A percentile compares a stretch with the other conserved stretches of the same genome.
phyloP scores from a whole-genome alignment of 2,888 invertebrate genomes.

The Rhagium mordax region DNA sequence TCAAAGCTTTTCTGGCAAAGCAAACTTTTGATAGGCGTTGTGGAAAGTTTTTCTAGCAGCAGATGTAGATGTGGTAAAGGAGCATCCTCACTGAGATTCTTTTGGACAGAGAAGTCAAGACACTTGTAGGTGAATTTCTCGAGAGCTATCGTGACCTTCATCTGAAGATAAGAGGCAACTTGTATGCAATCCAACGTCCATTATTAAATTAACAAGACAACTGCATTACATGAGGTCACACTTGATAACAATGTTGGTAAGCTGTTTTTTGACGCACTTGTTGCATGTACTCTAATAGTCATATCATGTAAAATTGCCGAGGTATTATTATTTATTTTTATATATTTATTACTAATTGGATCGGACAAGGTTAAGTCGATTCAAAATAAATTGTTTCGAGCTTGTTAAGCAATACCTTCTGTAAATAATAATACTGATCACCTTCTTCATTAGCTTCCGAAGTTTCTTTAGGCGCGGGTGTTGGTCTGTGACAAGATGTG shows the following conservation, averaged over 20 bases:
- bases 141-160: too few relatives aligned
- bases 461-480: background rate
- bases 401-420: conserved; percentile 33
- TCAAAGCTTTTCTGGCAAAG: too few relatives aligned
- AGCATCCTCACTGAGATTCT: too few relatives aligned
- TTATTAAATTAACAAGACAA: background rate
- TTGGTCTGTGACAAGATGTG: background rate
- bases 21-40: too few relatives aligned
- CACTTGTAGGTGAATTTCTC: too few relatives aligned
- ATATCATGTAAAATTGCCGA: conserved; percentile 3
- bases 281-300: background rate
- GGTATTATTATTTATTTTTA: conserved; percentile 23
- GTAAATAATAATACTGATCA: background rate
- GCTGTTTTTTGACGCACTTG: background rate
- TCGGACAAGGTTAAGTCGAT: conserved; percentile 39
- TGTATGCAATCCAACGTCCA: too few relatives aligned
- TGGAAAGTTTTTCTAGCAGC: too few relatives aligned
- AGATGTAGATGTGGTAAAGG: too few relatives aligned
- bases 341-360: conserved; percentile 28
- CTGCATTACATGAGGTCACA: background rate
- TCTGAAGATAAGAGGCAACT: too few relatives aligned
- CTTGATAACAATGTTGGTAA: background rate
- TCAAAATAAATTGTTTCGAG: conserved; percentile 22
- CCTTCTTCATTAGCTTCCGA: background rate
- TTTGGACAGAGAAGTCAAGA: too few relatives aligned